These are phyloP conservation scores for Formica aserva DNA, from an alignment of 2,888 invertebrate genomes.

Conservation along the genomic window DNA sequence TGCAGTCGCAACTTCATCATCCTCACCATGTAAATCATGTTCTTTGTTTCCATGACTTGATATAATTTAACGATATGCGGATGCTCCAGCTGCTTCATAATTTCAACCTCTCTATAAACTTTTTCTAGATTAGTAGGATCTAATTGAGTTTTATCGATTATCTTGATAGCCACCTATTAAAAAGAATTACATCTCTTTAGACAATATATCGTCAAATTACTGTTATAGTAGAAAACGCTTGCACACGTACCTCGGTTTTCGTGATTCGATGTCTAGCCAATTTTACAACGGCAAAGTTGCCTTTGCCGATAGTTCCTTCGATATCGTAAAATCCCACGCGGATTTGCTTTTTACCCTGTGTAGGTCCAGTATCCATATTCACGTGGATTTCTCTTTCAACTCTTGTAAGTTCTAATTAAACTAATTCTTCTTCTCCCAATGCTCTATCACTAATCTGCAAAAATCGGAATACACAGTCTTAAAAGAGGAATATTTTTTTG, in stretches of 20 bases:
- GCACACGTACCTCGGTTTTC: conserved; percentile 95
- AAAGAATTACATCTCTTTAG: neutral
- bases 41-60: conserved; percentile 99
- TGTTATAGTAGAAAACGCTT: neutral
- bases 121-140: conserved; percentile 97
- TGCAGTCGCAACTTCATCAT: neutral
- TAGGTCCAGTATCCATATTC: conserved; percentile 81
- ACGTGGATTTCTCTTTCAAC: conserved; percentile 33
- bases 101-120: conserved; percentile 98
- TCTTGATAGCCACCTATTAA: conserved; percentile 96
- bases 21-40: conserved; percentile 97
- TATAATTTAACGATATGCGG: conserved; percentile 99
- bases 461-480: conserved; percentile 4
- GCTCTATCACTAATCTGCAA: conserved; percentile 30
- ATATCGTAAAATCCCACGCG: conserved; percentile 99
- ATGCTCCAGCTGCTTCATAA: conserved; percentile 98
- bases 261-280: conserved; percentile 98
- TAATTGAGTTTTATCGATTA: conserved; percentile 97
- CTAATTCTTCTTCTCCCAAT: conserved; percentile 14
- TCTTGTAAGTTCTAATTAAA: conserved; percentile 7
- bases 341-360: conserved; percentile 87
- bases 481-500: neutral
- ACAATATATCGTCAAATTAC: neutral
- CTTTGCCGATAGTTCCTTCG: conserved; percentile 98
- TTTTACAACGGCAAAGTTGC: conserved; percentile 99